These are phyloP conservation scores for Pachypsylla venusta DNA, from an alignment of 1,140 invertebrate genomes.

Conservation along the genomic window DNA sequence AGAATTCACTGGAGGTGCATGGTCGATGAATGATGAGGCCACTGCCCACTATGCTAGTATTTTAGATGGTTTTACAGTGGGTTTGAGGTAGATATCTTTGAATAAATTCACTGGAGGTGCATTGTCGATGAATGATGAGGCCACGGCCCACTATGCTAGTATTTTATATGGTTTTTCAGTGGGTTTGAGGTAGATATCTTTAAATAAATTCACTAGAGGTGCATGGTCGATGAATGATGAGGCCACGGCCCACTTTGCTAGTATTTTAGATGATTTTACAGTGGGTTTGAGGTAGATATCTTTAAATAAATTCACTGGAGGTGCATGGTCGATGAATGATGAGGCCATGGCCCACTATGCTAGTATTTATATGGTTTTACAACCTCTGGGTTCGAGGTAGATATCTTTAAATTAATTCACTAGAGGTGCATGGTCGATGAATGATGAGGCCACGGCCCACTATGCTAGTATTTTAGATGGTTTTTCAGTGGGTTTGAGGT, in stretches of 20 bases:
- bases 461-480: too few species aligned
- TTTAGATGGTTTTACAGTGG: slow-evolving; percentile 81
- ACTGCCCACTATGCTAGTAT: slow-evolving; percentile 80
- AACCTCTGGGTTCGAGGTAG: too few species aligned
- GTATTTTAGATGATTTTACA: slow-evolving; percentile 83
- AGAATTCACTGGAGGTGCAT: slow-evolving; percentile 70
- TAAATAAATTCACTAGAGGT: slow-evolving; percentile 70
- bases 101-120: slow-evolving; percentile 71
- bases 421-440: too few species aligned
- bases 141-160: slow-evolving; percentile 77
- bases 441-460: too few species aligned
- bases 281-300: slow-evolving; percentile 49
- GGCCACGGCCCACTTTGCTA: slow-evolving; percentile 79
- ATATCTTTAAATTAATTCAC: too few species aligned
- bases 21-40: slow-evolving; percentile 93
- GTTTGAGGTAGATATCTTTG: slow-evolving; percentile 42
- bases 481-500: too few species aligned
- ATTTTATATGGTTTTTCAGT: slow-evolving; percentile 84
- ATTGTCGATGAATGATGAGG: slow-evolving; percentile 93
- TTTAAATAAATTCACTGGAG: slow-evolving; percentile 63
- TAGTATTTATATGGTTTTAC: too few species aligned
- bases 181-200: slow-evolving; percentile 44
- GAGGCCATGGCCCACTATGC: slow-evolving; percentile 86
- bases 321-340: slow-evolving; percentile 87
- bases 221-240: slow-evolving; percentile 93